phyloP scores from a whole-genome alignment of 2,113 vertebrate species.

The Hydrochoerus hydrochaeris region DNA sequence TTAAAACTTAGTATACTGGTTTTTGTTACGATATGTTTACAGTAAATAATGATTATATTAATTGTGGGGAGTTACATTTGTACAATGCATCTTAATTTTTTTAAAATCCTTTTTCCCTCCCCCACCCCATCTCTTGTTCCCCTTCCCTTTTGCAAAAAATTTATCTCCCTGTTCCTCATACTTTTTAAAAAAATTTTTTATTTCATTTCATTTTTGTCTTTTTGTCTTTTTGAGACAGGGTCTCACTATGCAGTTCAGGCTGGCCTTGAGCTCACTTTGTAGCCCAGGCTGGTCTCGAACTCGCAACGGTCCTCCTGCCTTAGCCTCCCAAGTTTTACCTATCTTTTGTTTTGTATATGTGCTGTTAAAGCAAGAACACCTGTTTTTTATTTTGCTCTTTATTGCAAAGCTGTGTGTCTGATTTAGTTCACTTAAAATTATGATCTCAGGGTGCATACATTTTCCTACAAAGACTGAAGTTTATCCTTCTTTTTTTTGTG shows the following conservation, averaged over 20 bases:
- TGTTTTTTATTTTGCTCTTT: too few relatives aligned
- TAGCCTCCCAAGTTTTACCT: too few relatives aligned
- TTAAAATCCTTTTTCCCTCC: background rate
- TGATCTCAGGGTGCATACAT: background rate
- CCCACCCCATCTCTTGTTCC: background rate
- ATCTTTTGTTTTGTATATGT: too few relatives aligned
- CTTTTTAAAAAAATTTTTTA: too few relatives aligned
- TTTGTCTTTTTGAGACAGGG: too few relatives aligned
- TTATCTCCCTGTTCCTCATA: background rate
- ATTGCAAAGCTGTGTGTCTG: too few relatives aligned
- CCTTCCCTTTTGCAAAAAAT: background rate
- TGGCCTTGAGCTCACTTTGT: too few relatives aligned
- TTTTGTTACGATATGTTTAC: background rate
- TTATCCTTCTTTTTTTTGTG: background rate
- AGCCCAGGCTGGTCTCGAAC: too few relatives aligned
- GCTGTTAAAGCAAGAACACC: too few relatives aligned
- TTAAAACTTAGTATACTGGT: background rate
- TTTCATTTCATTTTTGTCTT: accelerated
- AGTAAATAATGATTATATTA: background rate
- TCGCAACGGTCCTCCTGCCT: too few relatives aligned
- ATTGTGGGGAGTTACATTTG: background rate
- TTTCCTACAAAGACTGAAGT: background rate
- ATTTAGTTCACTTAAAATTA: background rate
- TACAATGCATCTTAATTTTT: background rate
- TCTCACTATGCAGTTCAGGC: too few relatives aligned